A percentile compares a stretch with the other conserved stretches of the same genome.
Evolutionary conservation across 2,888 invertebrate genomes (phyloP).

Genomic region (Volucella bombylans): DNA sequence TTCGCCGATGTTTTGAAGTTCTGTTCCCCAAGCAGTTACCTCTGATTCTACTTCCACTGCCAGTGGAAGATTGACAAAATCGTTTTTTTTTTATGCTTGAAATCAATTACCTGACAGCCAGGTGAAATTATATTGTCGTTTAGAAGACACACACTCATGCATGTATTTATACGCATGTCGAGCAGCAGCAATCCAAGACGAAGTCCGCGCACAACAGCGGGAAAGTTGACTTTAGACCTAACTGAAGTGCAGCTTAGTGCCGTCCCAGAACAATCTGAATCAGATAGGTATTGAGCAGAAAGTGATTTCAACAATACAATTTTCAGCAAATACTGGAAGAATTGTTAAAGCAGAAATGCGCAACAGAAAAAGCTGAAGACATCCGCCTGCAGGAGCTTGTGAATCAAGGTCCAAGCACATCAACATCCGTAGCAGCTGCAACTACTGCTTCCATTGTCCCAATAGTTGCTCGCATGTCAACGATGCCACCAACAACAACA

Average conservation of each 20-base stretch:
- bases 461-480: conserved; percentile 5
- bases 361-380: conserved; percentile 24
- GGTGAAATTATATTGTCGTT: too few species aligned
- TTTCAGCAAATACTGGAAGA: not conserved
- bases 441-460: conserved; percentile 3
- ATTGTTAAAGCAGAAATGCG: conserved; percentile 12
- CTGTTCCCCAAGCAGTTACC: too few species aligned
- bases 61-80: too few species aligned
- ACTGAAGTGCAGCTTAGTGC: conserved; percentile 9
- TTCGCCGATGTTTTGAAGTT: too few species aligned
- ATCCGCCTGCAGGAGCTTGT: conserved; percentile 12
- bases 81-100: too few species aligned
- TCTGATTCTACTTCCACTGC: too few species aligned
- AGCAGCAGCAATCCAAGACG: conserved; percentile 22
- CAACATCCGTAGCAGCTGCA: conserved; percentile 22
- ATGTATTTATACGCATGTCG: conserved; percentile 14
- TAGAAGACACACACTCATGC: too few species aligned
- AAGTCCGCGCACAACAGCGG: conserved; percentile 11
- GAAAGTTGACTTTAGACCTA: not conserved
- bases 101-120: too few species aligned
- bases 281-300: conserved; percentile 2
- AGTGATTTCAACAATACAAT: not conserved
- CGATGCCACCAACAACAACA: conserved; percentile 9
- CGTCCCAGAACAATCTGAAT: conserved; percentile 14
- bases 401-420: conserved; percentile 15